phyloP scores from a whole-genome alignment of 2,888 invertebrate species.

The Cheiracanthium punctorium region DNA sequence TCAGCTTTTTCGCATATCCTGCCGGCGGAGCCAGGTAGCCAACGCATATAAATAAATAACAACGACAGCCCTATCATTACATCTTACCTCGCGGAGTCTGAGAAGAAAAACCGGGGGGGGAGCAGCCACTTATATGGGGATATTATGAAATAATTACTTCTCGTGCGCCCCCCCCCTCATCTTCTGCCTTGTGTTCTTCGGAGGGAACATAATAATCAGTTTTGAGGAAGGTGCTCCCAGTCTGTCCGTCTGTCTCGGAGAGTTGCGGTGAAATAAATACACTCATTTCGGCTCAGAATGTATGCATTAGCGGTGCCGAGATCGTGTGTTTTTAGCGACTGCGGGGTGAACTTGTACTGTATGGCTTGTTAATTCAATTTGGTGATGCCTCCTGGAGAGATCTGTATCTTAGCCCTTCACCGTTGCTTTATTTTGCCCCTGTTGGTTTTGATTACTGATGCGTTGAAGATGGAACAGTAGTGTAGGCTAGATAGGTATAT shows the following conservation, averaged over 20 bases:
- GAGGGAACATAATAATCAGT: conserved; percentile 46
- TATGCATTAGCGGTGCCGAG: too few species aligned
- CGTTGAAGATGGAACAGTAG: too few species aligned
- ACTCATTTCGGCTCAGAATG: not conserved
- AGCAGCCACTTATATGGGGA: conserved; percentile 18
- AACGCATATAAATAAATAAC: conserved; percentile 61
- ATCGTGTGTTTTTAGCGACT: too few species aligned
- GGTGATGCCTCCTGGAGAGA: too few species aligned
- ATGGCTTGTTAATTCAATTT: too few species aligned
- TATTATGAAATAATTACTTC: conserved; percentile 61
- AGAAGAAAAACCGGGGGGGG: not conserved
- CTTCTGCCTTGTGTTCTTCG: not conserved
- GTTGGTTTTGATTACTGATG: too few species aligned
- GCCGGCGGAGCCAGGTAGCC: conserved; percentile 34
- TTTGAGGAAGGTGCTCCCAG: not conserved
- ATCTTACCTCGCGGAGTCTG: conserved; percentile 15
- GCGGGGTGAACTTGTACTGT: too few species aligned
- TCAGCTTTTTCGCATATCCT: not conserved
- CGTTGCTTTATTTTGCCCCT: too few species aligned
- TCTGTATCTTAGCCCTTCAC: too few species aligned
- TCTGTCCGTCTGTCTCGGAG: not conserved
- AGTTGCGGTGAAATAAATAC: not conserved
- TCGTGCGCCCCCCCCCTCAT: not conserved
- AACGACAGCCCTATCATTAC: conserved; percentile 57
- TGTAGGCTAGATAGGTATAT: too few species aligned